Evolutionary conservation across 2,113 vertebrate genomes (phyloP), one percentile per base, ranked within the genome.

Genomic region (Donacobius atricapilla): DNA sequence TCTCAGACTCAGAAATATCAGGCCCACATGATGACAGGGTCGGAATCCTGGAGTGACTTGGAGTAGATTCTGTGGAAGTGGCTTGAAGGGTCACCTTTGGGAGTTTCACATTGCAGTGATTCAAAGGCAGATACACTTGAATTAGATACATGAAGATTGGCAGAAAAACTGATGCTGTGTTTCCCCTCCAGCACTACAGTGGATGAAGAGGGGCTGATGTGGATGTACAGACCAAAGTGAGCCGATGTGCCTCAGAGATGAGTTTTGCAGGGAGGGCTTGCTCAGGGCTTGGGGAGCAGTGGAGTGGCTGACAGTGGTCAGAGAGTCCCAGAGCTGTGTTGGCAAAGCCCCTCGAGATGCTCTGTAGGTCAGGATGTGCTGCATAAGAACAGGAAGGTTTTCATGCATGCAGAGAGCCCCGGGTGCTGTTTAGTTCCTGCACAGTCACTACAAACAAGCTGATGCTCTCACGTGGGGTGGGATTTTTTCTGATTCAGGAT

Each of bases 331-430:
- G 9, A 56, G 17, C 40, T 76, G 37, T 22, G 20, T 33, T 60
- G 57, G 16, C 44, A 53, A 93, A 89, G 83, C 35, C 18, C 44
- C 35, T 60, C 9, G 47, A 81, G 77, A 8, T 81, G 17, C 4
- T 85, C n/a, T 33, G 25, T 22, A 12, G 9, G 8, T 60, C 63
- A 47, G 21, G 17, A 21, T 60, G 17, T 45, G 37, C 66, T 82
- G 31, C 25, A 13, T 40, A 17, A 14, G 78, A 45, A 24, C 58
- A 70, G 40, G 11, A 21, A 60, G 15, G 28, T 39, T 66, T 65
- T 45, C 31, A 56, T 2, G 0, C 17, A 21, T n/a, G 14, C 31
- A 33, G 8, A 44, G 66, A 33, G 25, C 54, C 2, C 3, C 28
- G 27, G 23, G 28, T 72, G 23, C 70, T 71, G 30, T 47, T 92